Percentiles rank a stretch among this genome's conserved stretches.
Conservation (phyloP, 2,113 vertebrate genomes). For the Apeltes quadracus region DNA sequence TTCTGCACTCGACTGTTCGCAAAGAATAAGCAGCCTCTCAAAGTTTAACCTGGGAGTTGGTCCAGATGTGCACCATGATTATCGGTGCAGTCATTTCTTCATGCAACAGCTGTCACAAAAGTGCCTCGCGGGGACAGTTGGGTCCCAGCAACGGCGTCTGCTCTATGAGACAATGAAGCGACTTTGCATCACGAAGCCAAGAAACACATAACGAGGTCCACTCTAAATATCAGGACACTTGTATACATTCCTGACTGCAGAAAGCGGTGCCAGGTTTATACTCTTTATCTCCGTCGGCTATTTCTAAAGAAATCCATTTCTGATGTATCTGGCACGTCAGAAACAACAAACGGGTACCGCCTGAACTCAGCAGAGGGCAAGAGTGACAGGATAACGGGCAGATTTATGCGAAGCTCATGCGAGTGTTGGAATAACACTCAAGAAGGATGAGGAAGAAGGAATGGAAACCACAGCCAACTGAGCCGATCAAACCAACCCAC, state of each 20-base stretch:
- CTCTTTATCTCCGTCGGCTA: constrained; percentile 8
- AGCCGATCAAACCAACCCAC: not conserved
- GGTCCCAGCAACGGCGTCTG: constrained; percentile 26
- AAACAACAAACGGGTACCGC: constrained; percentile 6
- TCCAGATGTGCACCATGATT: constrained; percentile 44
- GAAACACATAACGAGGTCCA: constrained; percentile 45
- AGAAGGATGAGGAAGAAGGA: not conserved
- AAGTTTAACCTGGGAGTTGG: constrained; percentile 35
- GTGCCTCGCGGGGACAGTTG: constrained; percentile 41
- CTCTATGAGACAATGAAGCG: constrained; percentile 26
- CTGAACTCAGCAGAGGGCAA: constrained; percentile 5
- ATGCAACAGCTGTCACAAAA: constrained; percentile 44
- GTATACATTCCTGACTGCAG: constrained; percentile 51
- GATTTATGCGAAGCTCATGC: not conserved
- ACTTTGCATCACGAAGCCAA: constrained; percentile 43
- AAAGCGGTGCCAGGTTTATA: constrained; percentile 50
- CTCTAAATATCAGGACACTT: constrained; percentile 33
- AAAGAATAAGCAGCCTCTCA: constrained; percentile 20
- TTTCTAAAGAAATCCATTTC: constrained; percentile 7
- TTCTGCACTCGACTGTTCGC: not conserved
- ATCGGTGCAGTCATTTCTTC: constrained; percentile 48
- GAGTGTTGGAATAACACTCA: not conserved
- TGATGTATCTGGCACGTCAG: constrained; percentile 7
- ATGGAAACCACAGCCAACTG: not conserved
- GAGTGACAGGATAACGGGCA: not conserved